Percentiles rank a stretch among this genome's conserved stretches.
Evolutionary conservation across 2,797 vertebrate species (phyloP).

Genomic region (Anguilla obscura): DNA sequence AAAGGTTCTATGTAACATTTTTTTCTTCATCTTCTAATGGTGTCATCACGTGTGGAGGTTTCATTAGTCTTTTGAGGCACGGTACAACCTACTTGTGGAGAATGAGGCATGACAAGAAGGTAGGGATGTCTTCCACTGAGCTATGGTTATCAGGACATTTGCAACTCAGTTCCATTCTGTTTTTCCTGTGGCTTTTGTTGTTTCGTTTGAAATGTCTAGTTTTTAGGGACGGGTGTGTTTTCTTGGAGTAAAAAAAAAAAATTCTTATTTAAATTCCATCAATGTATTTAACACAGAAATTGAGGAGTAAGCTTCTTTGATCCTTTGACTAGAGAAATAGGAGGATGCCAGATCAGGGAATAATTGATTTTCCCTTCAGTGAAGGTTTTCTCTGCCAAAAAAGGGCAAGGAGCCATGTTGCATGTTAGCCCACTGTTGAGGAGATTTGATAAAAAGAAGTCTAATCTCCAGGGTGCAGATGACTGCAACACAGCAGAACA

Average conservation of each 20-base stretch:
- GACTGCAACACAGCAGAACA: background rate
- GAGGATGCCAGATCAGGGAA: background rate
- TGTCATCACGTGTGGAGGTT: background rate
- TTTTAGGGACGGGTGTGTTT: background rate
- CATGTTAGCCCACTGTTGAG: background rate
- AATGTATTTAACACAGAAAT: background rate
- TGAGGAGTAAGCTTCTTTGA: background rate
- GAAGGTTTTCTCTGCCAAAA: background rate
- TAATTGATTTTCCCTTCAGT: background rate
- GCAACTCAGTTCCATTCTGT: background rate
- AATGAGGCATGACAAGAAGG: constrained; percentile 5
- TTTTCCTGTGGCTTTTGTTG: background rate
- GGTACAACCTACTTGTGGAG: background rate
- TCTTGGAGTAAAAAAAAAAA: no score
- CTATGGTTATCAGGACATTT: background rate
- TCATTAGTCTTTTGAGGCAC: background rate
- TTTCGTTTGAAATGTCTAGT: background rate
- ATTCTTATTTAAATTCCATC: background rate
- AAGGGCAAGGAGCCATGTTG: background rate
- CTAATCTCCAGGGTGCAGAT: constrained; percentile 17
- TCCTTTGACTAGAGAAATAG: background rate
- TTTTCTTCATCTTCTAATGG: background rate
- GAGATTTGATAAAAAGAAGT: constrained; percentile 8
- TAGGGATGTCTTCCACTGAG: background rate
- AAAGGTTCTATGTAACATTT: background rate